Evolutionary conservation across 1,140 invertebrate genomes (phyloP).

Genomic region (Trichonephila clavipes): DNA sequence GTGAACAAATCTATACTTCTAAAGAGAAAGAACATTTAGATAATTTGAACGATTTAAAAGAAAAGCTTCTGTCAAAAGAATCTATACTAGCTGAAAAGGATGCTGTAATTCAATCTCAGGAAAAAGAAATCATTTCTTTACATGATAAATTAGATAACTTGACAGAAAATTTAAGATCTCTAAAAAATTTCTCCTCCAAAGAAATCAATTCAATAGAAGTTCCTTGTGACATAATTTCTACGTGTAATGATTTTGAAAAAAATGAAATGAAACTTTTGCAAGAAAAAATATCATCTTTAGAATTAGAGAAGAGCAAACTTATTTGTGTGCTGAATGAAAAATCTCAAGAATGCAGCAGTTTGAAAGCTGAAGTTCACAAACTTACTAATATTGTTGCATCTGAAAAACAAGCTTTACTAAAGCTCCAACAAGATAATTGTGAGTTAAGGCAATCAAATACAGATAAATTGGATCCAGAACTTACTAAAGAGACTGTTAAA

Average conservation of each 20-base stretch:
- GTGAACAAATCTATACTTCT: neutral
- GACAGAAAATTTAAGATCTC: constrained; percentile 18
- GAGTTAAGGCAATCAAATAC: constrained; percentile 77
- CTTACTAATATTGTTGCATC: constrained; percentile 81
- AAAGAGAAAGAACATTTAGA: constrained; percentile 14
- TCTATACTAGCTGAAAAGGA: constrained; percentile 21
- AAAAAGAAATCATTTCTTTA: constrained; percentile 31
- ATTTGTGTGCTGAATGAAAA: constrained; percentile 82
- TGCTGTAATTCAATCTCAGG: constrained; percentile 7
- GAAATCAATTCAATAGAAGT: constrained; percentile 71
- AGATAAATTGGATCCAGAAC: constrained; percentile 78
- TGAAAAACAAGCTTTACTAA: constrained; percentile 80
- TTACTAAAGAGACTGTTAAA: constrained; percentile 81
- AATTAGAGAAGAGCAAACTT: constrained; percentile 81
- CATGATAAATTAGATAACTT: neutral
- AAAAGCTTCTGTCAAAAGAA: constrained; percentile 11
- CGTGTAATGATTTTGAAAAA: constrained; percentile 74
- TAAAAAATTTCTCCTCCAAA: constrained; percentile 21
- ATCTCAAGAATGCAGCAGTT: constrained; percentile 80
- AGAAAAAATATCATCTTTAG: constrained; percentile 75
- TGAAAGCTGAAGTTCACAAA: constrained; percentile 81
- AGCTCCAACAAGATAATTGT: constrained; percentile 81
- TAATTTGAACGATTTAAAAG: constrained; percentile 9
- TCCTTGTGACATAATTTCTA: constrained; percentile 79
- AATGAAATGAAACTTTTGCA: constrained; percentile 74